Conservation (phyloP, 1,140 invertebrate species). For the Drosophila pallidifrons region DNA sequence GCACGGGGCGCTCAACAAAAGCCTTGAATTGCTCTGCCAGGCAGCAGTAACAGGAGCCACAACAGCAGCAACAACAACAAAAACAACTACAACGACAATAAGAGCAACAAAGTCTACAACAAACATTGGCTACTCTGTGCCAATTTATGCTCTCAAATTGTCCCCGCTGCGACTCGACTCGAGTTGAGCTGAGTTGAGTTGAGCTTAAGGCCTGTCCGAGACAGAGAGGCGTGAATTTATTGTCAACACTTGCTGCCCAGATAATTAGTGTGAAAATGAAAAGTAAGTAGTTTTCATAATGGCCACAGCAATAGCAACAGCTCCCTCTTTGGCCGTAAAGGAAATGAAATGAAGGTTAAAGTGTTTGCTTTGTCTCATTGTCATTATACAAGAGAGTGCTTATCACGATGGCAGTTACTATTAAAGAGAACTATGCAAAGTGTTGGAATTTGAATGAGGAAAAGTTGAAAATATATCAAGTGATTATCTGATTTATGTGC, state of each 20-base stretch:
- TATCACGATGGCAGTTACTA: background rate
- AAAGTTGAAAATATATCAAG: background rate
- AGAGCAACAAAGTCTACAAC: conserved; percentile 1
- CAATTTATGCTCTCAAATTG: conserved; percentile 44
- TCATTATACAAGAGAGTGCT: background rate
- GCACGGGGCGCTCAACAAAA: conserved; percentile 29
- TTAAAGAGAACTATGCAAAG: background rate
- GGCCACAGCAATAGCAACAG: conserved; percentile 13
- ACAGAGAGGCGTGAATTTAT: conserved; percentile 44
- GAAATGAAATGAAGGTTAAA: conserved; percentile 11
- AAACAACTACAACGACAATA: background rate
- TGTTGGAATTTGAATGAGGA: background rate
- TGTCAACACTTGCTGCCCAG: conserved; percentile 39
- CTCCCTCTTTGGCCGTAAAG: background rate
- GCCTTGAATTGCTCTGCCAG: conserved; percentile 23
- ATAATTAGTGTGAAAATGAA: conserved; percentile 57
- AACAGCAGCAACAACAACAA: conserved; percentile 14
- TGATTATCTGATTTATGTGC: background rate
- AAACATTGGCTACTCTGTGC: conserved; percentile 21
- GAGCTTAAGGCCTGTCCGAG: conserved; percentile 12
- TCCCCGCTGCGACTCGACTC: conserved; percentile 1
- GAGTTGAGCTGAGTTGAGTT: background rate
- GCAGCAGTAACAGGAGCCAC: conserved; percentile 1
- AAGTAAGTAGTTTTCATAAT: conserved; percentile 49
- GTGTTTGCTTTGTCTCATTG: conserved; percentile 7